Evolutionary conservation across 2,113 vertebrate species (phyloP).

Genomic region (Dunckerocampus dactyliophorus): DNA sequence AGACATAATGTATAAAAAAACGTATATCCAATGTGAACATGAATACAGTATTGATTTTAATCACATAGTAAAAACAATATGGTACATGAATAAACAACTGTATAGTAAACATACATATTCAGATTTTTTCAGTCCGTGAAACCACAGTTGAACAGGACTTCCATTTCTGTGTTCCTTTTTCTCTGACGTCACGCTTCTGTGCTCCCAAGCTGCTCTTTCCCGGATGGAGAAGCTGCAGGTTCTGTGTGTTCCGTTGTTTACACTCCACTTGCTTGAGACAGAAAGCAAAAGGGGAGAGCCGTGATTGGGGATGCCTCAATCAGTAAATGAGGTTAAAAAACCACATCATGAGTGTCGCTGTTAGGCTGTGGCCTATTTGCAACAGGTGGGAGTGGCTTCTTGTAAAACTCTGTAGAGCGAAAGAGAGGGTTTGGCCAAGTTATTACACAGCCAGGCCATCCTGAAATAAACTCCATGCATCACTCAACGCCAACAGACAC

Average conservation of each 20-base stretch:
- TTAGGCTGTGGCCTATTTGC: slow-evolving; percentile 72
- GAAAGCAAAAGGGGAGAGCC: slow-evolving; percentile 54
- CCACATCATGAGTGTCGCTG: slow-evolving; percentile 69
- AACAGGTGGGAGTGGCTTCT: slow-evolving; percentile 76
- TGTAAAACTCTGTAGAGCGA: slow-evolving; percentile 71
- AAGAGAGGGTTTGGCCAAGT: slow-evolving; percentile 26
- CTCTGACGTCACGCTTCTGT: not conserved
- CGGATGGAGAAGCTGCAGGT: not conserved
- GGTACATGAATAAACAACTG: not conserved
- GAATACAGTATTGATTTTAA: not conserved
- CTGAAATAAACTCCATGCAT: slow-evolving; percentile 13
- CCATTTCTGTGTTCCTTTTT: slow-evolving; percentile 6
- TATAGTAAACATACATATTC: not conserved
- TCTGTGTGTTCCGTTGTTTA: slow-evolving; percentile 39
- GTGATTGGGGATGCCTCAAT: slow-evolving; percentile 49
- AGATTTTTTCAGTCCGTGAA: slow-evolving; percentile 12
- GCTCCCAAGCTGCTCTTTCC: not conserved
- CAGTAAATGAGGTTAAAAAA: slow-evolving; percentile 54
- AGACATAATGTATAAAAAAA: not conserved
- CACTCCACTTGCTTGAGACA: slow-evolving; percentile 59
- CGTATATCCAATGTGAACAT: not conserved
- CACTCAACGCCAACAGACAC: not conserved
- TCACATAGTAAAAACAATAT: slow-evolving; percentile 5
- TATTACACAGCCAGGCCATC: slow-evolving; percentile 13
- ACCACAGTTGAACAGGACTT: slow-evolving; percentile 18